Evolutionary conservation across 2,888 invertebrate genomes (phyloP), one percentile per base, ranked within the genome.

Genomic region (Polylopha cassiicola): DNA sequence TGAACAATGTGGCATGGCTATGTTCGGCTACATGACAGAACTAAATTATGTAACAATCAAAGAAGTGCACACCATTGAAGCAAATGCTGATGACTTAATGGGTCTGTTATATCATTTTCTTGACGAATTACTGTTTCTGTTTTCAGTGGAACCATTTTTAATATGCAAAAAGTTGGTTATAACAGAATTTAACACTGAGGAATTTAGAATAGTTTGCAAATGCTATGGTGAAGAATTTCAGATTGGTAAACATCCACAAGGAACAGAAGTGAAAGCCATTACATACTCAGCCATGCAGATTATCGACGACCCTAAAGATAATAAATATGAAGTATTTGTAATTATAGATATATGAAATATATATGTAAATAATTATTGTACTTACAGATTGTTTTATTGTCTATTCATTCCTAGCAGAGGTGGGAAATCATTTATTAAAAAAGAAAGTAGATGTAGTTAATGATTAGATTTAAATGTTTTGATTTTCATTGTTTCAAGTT

Each of bases 271-370:
- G 2, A 99, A 99, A 76, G 99, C 99, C 17, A 99, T 99, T 51
- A 99, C 99, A 3, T 99, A 99, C 79, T 98, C 99, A 4, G 97
- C 98, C 37, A 99, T 99, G 99, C 98, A 99, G 85, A 89, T 95
- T 49, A 84, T 96, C 51, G 90, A 92, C 60, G 87, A 89, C 53
- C 88, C 90, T 24, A 87, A 92, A 53, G 88, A 89, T 57, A 89
- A 89, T 50, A 88, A 89, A 60, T 91, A 89, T 78, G 96, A 99
- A 88, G 87, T 98, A 27, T 99, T 95, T 91, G 98, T 99, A 58
- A 99, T 99, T 73, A 94, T 99, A 73, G 99, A 99, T 86, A 98
- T 99, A 78, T 98, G 81, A 69, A 50, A 13, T 24, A 29, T 10
- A 23, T 22, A 2, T 11, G 5, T 18, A n/a, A n/a, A n/a, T n/a